phyloP scores from a whole-genome alignment of 1,140 invertebrate genomes.

The Heliconius himera region DNA sequence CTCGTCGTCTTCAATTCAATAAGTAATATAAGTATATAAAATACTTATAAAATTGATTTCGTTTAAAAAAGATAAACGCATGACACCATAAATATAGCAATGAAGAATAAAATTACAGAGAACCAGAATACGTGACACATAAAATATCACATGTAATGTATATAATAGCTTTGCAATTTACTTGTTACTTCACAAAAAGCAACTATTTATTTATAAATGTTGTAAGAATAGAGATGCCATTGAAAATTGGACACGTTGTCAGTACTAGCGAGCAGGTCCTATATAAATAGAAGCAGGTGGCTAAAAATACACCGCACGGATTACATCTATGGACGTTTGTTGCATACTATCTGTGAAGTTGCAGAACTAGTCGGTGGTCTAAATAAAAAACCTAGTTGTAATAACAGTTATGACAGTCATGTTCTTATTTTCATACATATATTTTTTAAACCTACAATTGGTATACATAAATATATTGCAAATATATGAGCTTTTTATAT shows the following conservation, averaged over 20 bases:
- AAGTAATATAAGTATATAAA: not conserved
- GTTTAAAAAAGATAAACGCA: constrained; percentile 18
- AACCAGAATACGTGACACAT: constrained; percentile 18
- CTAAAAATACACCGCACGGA: constrained; percentile 71
- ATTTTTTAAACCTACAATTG: constrained; percentile 11
- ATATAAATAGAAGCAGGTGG: constrained; percentile 67
- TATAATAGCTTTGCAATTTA: constrained; percentile 34
- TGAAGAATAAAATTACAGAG: constrained; percentile 18
- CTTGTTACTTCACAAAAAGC: constrained; percentile 30
- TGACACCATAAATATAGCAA: constrained; percentile 13
- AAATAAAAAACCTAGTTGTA: constrained; percentile 29
- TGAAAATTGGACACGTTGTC: constrained; percentile 59
- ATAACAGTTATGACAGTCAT: constrained; percentile 20
- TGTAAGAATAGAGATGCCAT: constrained; percentile 40
- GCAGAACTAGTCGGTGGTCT: constrained; percentile 25
- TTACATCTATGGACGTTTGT: constrained; percentile 61
- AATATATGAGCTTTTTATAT: constrained; percentile 17
- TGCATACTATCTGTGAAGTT: constrained; percentile 29
- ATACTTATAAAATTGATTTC: constrained; percentile 3
- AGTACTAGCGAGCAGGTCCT: constrained; percentile 57
- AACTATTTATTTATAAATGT: constrained; percentile 31
- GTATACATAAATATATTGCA: constrained; percentile 7
- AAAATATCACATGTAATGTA: constrained; percentile 11
- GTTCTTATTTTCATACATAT: constrained; percentile 18
- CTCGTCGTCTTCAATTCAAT: not conserved